Conservation (phyloP, 1,140 invertebrate species). For the Tetragnatha versicolor region DNA sequence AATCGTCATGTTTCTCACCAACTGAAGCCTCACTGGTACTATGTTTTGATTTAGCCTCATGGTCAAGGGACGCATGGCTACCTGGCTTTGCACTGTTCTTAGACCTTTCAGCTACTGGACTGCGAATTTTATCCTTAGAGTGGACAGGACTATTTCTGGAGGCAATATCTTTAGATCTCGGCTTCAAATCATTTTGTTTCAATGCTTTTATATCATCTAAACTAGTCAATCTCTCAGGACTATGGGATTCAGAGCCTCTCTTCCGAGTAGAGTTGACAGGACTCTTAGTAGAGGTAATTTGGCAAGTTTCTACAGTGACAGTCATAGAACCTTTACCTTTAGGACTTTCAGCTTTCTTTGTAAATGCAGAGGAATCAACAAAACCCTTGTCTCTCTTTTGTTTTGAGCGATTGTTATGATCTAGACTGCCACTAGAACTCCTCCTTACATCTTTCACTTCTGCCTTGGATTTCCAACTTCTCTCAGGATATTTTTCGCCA, state of each 20-base stretch:
- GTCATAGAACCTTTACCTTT: background rate
- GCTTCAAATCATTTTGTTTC: background rate
- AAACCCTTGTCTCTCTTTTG: background rate
- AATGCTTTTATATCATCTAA: conserved; percentile 1
- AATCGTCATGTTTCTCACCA: background rate
- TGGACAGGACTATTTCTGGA: background rate
- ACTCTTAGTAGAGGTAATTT: background rate
- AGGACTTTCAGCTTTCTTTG: background rate
- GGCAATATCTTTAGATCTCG: background rate
- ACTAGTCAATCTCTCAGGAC: background rate
- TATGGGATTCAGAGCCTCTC: background rate
- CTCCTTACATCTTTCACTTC: background rate
- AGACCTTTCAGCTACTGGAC: background rate
- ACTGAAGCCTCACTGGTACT: background rate
- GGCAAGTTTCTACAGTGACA: conserved; percentile 1
- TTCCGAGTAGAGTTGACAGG: background rate
- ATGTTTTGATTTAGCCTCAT: conserved; percentile 3
- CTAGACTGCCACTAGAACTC: conserved; percentile 2
- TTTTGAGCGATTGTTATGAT: background rate
- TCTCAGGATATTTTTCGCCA: background rate
- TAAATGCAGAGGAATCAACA: background rate
- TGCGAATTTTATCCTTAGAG: background rate
- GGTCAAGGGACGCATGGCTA: background rate
- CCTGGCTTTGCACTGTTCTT: background rate
- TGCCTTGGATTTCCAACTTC: background rate